Evolutionary conservation across 1,140 invertebrate species (phyloP), one percentile per base, ranked within the genome.

Genomic region (Chironomus tepperi): DNA sequence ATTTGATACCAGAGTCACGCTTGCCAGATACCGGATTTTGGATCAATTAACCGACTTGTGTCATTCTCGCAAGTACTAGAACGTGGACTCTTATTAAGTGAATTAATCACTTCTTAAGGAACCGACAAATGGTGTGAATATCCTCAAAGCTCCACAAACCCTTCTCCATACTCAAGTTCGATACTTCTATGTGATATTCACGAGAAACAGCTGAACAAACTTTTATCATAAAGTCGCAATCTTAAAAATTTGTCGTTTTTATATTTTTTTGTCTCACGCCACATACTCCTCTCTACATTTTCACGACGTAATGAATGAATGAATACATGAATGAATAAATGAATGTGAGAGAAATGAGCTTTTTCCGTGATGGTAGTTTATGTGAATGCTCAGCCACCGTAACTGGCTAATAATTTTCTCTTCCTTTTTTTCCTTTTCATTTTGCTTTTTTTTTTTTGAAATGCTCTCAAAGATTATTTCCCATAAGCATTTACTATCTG

Each of bases 401-500:
- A 47, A 57, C 47, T 57, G 47, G 47, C 47, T 57, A 57, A 57
- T 12, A 57, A 57, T 57, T 57, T 57, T 57, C n/a, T n/a, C 15
- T 12, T 57, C 47, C 15, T 15, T 57, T 57, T 3, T 15, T n/a
- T 57, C 47, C n/a, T n/a, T 47, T 8, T 47, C 43, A 7, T 43
- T 7, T 43, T 43, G 10, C 24, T 34, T 5, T 34, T 34, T 34
- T 34, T n/a, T 57, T 15, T 57, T 15, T n/a, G 47, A 15, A 57
- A 15, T 34, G 24, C 24, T 34, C 5, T 34, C 24, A 34, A 47
- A 57, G 9, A 57, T 57, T 57, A 12, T 57, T 57, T 57, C 47
- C 47, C 12, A n/a, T 57, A 57, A 57, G 47, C 47, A 57, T 57
- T 57, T 57, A 57, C 47, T 57, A 34, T 34, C 9, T 15, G 47